These are phyloP conservation scores for Etheostoma perlongum DNA, from an alignment of 2,797 vertebrate species.

Conservation along the genomic window DNA sequence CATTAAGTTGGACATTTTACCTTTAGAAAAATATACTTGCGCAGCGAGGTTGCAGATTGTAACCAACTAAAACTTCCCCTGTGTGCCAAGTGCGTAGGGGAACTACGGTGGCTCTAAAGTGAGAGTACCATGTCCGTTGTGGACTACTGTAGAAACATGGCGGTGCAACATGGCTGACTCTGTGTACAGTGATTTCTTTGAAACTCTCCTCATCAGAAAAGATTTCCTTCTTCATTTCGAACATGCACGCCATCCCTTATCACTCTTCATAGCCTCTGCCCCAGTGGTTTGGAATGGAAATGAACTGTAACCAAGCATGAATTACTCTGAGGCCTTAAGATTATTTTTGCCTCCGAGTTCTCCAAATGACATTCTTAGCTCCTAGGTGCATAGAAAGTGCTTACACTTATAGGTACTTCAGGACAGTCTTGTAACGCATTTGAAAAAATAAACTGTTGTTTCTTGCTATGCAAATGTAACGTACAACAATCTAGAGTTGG, in stretches of 20 bases:
- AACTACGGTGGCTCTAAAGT: too few relatives aligned
- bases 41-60: too few relatives aligned
- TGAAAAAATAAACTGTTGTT: background rate
- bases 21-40: too few relatives aligned
- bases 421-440: background rate
- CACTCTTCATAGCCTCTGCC: conserved; percentile 16
- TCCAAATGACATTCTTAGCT: background rate
- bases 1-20: background rate
- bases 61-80: too few relatives aligned
- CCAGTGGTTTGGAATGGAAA: conserved; percentile 33
- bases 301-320: conserved; percentile 16
- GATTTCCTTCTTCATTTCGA: conserved; percentile 26
- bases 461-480: background rate
- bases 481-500: background rate
- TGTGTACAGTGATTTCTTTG: background rate
- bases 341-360: conserved; percentile 15
- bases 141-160: too few relatives aligned
- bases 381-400: background rate
- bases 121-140: too few relatives aligned
- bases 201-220: conserved; percentile 5
- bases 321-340: conserved; percentile 22
- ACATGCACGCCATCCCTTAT: background rate
- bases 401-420: background rate
- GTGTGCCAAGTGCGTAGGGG: too few relatives aligned
- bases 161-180: background rate